Conservation (phyloP, 2,113 vertebrate genomes). For the Rhabdomys dilectus region DNA sequence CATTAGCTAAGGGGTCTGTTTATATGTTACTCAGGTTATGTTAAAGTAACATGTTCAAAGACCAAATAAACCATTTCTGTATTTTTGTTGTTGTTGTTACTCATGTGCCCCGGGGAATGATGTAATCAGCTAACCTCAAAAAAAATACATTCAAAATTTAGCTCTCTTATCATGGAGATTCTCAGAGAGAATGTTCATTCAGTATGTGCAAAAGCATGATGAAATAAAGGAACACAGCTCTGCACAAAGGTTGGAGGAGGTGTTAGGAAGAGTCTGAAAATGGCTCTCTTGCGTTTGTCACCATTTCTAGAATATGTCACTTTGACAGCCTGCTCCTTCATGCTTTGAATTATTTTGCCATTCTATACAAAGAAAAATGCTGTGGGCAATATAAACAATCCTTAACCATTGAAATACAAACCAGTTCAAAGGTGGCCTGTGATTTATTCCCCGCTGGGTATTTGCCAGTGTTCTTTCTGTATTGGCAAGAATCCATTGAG, state of each 20-base stretch:
- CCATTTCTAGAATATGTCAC: neutral
- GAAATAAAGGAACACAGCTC: neutral
- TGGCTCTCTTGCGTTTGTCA: neutral
- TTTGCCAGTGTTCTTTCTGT: neutral
- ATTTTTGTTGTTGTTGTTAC: neutral
- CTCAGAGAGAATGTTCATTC: neutral
- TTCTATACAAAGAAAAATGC: too few species aligned
- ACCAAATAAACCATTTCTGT: neutral
- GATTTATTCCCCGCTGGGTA: neutral
- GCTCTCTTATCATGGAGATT: neutral
- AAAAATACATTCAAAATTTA: neutral
- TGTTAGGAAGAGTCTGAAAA: neutral
- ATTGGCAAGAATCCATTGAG: neutral
- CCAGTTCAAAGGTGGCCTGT: neutral
- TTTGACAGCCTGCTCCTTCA: neutral
- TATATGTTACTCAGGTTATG: neutral
- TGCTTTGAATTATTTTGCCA: neutral
- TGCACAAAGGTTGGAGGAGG: neutral
- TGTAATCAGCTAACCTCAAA: neutral
- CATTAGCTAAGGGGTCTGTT: neutral
- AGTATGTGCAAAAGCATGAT: neutral
- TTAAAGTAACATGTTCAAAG: neutral
- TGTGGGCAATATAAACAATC: neutral
- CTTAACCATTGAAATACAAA: neutral
- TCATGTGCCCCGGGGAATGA: neutral